phyloP scores from a whole-genome alignment of 37 sponge, comb jelly and placozoan genomes.

The Hormiphora californensis region DNA sequence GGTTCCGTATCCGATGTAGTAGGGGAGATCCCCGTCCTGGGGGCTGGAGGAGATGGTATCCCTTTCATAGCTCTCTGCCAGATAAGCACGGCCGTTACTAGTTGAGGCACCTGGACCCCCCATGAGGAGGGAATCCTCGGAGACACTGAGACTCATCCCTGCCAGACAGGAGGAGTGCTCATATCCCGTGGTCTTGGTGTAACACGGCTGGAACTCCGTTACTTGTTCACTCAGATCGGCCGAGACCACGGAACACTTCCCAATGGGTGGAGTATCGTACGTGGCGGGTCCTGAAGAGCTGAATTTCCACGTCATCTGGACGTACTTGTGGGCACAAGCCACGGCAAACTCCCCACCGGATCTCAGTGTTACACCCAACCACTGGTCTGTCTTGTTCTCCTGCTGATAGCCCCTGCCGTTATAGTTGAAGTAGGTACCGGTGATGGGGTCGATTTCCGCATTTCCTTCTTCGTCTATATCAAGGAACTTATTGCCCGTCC shows the following conservation, averaged over 20 bases:
- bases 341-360: conserved; percentile 11
- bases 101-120: neutral
- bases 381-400: conserved; percentile 46
- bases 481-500: neutral
- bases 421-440: neutral
- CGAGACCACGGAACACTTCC: neutral
- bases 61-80: too few relatives aligned
- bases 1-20: neutral
- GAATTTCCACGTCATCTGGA: neutral
- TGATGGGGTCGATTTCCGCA: neutral
- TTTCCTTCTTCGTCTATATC: neutral
- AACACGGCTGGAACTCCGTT: neutral
- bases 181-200: neutral
- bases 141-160: neutral
- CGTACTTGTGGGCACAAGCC: conserved; percentile 9
- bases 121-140: neutral
- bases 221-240: neutral
- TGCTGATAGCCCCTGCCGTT: neutral
- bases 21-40: neutral
- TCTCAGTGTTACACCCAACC: conserved; percentile 13
- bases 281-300: too few relatives aligned
- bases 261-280: neutral
- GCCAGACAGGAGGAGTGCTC: neutral
- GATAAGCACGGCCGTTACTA: neutral
- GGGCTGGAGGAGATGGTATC: too few relatives aligned